Evolutionary conservation across 2,113 vertebrate species (phyloP), one percentile per base, ranked within the genome.

Genomic region (Aphyosemion australe): DNA sequence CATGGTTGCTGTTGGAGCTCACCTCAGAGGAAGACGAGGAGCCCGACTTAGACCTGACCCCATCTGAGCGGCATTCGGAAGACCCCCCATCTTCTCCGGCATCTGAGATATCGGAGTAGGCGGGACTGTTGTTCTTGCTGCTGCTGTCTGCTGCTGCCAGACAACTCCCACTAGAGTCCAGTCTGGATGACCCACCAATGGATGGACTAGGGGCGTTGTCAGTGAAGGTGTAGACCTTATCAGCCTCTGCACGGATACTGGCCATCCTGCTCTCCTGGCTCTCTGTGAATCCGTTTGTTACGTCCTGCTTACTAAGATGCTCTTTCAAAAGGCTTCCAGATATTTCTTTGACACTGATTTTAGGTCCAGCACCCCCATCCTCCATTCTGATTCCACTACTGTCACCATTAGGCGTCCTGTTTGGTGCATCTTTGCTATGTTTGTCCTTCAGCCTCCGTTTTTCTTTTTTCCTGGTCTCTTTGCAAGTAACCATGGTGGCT

Each of bases 141-240:
- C 9, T 92, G 0, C 89, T 85, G 60, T 98, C 96, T 1, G 94
- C 93, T 6, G 95, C 93, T 71, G 93, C 92, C 87, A 97, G 72
- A 58, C 93, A 86, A 77, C 88, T 89, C 39, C 86, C 74, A 10
- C 50, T 21, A 5, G 94, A 93, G 50, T 99, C 97, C 55, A 96
- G 93, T 59, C 96, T 90, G 0, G 95, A 95, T 50, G 95, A 95
- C 32, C 95, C 93, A 34, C 97, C 97, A 0, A 99, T 99, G 32
- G 98, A 99, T 6, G 98, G 97, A 89, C 98, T 99, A 58, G 98
- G 98, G 0, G 98, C 96, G 2, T 99, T 99, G 91, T 99, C 98
- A 0, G 98, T 98, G 83, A 99, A 99, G 0, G 96, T 99, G 92
- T 99, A 99, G 50, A 99, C 98, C 87, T 99, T 99, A 84, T 99